Evolutionary conservation across 2,797 vertebrate species (phyloP).

Genomic region (Coreius guichenoti): DNA sequence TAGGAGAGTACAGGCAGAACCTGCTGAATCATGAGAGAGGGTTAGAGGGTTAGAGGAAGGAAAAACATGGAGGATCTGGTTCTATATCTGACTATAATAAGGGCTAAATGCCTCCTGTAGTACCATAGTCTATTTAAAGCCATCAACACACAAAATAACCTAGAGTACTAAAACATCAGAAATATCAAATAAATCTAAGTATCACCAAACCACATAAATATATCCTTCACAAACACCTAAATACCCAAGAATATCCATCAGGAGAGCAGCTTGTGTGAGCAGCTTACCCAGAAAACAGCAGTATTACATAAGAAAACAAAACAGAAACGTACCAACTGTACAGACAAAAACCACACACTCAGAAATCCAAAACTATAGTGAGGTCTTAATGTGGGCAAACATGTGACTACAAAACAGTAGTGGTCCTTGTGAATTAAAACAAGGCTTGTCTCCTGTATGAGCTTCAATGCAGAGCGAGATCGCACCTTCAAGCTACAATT

Average conservation of each 20-base stretch:
- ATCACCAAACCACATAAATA: background rate
- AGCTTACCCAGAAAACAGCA: constrained; percentile 8
- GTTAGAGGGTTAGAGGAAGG: too few relatives aligned
- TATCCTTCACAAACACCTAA: background rate
- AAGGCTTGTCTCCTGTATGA: background rate
- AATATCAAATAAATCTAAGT: background rate
- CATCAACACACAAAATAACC: background rate
- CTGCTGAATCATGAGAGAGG: constrained; percentile 27
- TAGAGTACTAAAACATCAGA: background rate
- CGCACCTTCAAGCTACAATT: background rate
- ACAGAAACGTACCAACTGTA: background rate
- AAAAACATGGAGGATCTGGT: background rate
- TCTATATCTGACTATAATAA: constrained; percentile 1
- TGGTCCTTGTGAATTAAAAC: background rate
- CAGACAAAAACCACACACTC: background rate
- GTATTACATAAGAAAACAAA: background rate
- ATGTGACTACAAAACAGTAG: constrained; percentile 3
- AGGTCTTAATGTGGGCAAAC: background rate
- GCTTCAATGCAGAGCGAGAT: background rate
- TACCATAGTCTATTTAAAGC: constrained; percentile 32
- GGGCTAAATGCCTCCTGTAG: constrained; percentile 33
- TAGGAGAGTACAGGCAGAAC: background rate
- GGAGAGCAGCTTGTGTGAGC: background rate
- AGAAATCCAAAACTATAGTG: constrained; percentile 20
- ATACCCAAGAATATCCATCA: constrained; percentile 2